Evolutionary conservation across 2,113 vertebrate species (phyloP), one percentile per base, ranked within the genome.

Genomic region (Neopipo cinnamomea): DNA sequence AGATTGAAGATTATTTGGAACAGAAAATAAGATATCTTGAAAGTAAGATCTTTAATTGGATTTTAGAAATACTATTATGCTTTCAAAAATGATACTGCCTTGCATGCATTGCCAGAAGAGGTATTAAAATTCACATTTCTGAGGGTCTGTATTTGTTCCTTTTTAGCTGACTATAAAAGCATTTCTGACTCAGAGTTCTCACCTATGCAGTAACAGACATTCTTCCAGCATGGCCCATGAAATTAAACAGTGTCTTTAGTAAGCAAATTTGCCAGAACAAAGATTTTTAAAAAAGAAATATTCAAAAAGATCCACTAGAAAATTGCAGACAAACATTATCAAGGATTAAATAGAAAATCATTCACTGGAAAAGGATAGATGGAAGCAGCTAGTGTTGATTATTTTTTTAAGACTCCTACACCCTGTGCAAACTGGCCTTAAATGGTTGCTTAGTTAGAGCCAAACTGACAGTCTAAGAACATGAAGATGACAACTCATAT

Each of bases 41-140:
- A 66, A 89, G 27, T 33, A 83, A 68, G 41, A 85, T 55, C 89
- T 95, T 73, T 76, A 62, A 88, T 11, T 90, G 74, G 61, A 91
- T 92, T 92, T 92, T 87, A 67, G 78, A 92, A 92, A 82, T 78
- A 81, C 28, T 83, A 67, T 82, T 91, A 65, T 44, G 33, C 17
- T 75, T 96, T 94, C 30, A 79, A 47, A 94, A 94, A 70, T 58
- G 2, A 82, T 70, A 42, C 44, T 63, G 35, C 52, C 67, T 93
- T 75, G 19, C 13, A 61, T 33, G 21, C 11, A 3, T 39, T 88
- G 42, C 74, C 72, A 95, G 65, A 77, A 89, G 39, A 79, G 28
- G 50, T 65, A 63, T 14, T 87, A 53, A 83, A 92, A 86, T 75
- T 77, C 8, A 0, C 27, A 73, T 2, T 68, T 91, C 62, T 87